A percentile compares a stretch with the other conserved stretches of the same genome.
These are phyloP conservation scores for Sarcophaga subvicina DNA, from an alignment of 2,888 invertebrate species.

Conservation along the genomic window DNA sequence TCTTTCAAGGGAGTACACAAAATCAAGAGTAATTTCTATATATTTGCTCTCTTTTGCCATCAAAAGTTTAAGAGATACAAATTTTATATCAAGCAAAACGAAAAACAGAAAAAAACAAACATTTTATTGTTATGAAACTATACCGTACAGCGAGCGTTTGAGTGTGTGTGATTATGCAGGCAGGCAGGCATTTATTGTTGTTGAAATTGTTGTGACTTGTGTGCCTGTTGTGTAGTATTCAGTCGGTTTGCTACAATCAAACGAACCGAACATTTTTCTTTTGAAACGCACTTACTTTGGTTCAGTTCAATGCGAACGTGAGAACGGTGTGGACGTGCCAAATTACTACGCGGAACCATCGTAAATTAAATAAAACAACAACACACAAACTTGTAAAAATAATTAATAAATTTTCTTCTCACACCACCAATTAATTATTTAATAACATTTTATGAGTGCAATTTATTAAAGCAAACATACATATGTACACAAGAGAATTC, in stretches of 20 bases:
- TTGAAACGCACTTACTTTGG: constrained; percentile 71
- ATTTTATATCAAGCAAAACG: not conserved
- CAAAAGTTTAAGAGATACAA: constrained; percentile 18
- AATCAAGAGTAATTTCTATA: constrained; percentile 38
- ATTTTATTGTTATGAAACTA: constrained; percentile 37
- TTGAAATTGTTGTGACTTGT: constrained; percentile 37
- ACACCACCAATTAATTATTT: not conserved
- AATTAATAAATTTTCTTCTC: constrained; percentile 35
- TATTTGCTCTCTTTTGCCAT: constrained; percentile 17
- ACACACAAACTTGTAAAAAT: constrained; percentile 45
- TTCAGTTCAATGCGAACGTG: constrained; percentile 81
- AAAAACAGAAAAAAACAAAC: constrained; percentile 24
- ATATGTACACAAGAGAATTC: constrained; percentile 71
- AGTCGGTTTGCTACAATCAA: constrained; percentile 77
- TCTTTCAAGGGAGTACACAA: constrained; percentile 5
- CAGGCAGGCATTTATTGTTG: constrained; percentile 24
- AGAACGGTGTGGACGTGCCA: constrained; percentile 81
- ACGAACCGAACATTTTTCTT: constrained; percentile 74
- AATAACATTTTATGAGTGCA: constrained; percentile 65
- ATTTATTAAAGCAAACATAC: constrained; percentile 43
- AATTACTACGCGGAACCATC: constrained; percentile 71
- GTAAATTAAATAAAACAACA: constrained; percentile 52
- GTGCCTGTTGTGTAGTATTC: constrained; percentile 70
- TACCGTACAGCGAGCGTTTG: not conserved
- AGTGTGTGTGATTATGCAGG: constrained; percentile 27